Evolutionary conservation across 1,140 invertebrate genomes (phyloP).

Genomic region (Lasioglossum albipes): DNA sequence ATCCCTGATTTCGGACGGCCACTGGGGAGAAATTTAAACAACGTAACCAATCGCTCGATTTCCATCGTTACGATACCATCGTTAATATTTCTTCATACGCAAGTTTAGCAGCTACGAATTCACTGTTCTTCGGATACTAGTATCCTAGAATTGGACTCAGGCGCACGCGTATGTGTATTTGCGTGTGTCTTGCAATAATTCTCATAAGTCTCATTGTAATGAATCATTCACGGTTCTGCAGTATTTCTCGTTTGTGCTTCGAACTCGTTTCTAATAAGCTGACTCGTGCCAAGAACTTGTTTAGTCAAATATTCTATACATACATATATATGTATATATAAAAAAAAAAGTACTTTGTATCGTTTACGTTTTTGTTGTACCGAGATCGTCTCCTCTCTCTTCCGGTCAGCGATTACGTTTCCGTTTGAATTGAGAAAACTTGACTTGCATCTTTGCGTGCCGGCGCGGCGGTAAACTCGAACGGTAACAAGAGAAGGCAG

Average conservation of each 20-base stretch:
- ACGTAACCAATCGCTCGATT: slow-evolving; percentile 15
- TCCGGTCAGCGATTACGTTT: neutral
- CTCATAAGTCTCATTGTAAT: neutral
- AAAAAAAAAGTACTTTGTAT: too few species aligned
- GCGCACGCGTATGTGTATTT: neutral
- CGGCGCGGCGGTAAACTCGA: slow-evolving; percentile 41
- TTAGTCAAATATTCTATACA: slow-evolving; percentile 1
- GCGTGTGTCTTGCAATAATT: neutral
- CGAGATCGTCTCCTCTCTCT: neutral
- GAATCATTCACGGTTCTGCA: neutral
- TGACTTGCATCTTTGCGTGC: neutral
- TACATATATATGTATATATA: too few species aligned
- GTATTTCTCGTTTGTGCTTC: slow-evolving; percentile 5
- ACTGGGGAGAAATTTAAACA: slow-evolving; percentile 19
- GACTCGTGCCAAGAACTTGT: neutral
- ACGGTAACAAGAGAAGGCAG: slow-evolving; percentile 64
- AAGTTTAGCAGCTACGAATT: slow-evolving; percentile 12
- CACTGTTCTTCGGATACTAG: neutral
- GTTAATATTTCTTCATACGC: slow-evolving; percentile 17
- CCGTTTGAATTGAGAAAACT: neutral
- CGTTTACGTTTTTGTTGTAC: neutral
- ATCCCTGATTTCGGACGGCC: slow-evolving; percentile 36
- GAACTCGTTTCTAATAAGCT: neutral
- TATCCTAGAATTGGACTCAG: neutral
- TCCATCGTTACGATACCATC: neutral